phyloP scores from a whole-genome alignment of 2,797 vertebrate species.

The Pampus argenteus region DNA sequence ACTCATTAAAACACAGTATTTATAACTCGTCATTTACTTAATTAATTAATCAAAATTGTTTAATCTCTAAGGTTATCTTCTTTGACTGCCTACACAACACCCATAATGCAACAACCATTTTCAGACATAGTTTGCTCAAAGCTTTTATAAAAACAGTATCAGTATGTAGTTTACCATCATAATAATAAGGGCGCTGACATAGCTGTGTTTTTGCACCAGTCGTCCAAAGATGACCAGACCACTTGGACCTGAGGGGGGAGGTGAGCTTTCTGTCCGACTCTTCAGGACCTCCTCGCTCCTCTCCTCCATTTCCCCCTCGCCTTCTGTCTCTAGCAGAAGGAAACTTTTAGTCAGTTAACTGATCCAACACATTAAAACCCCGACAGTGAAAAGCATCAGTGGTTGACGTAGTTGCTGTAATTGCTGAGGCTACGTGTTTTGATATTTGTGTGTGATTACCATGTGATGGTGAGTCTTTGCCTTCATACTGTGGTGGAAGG shows the following conservation, averaged over 20 bases:
- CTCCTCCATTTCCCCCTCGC: conserved; percentile 29
- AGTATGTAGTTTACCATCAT: conserved; percentile 83
- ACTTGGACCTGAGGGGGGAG: conserved; percentile 65
- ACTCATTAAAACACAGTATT: no score
- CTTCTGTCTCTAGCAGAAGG: conserved; percentile 42
- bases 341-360: background rate
- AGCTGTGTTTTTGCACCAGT: conserved; percentile 87
- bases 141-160: background rate
- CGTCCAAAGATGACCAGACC: conserved; percentile 78
- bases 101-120: background rate
- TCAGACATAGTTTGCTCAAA: background rate
- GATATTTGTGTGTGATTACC: conserved; percentile 54
- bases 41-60: no score
- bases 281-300: conserved; percentile 24
- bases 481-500: conserved; percentile 56
- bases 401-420: background rate
- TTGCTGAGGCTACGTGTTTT: background rate
- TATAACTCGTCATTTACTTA: no score
- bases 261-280: conserved; percentile 42
- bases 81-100: background rate
- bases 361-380: background rate
- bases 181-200: conserved; percentile 84
- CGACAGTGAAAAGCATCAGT: background rate
- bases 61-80: background rate
- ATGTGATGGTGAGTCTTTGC: conserved; percentile 42